Conservation (phyloP, 2,113 vertebrate genomes). For the Microtus pennsylvanicus region DNA sequence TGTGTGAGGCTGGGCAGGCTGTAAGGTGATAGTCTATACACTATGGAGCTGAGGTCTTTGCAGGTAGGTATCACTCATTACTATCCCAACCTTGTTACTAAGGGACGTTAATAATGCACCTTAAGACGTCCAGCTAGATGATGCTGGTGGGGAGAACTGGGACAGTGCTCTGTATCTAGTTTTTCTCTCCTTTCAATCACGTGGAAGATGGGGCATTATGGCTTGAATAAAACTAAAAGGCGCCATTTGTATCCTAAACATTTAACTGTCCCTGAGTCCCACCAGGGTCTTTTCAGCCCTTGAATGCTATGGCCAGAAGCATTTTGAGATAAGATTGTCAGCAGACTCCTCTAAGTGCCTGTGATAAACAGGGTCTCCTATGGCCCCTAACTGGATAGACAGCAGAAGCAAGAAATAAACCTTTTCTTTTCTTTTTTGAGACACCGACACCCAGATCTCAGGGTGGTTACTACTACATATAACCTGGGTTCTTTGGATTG, state of each 20-base stretch:
- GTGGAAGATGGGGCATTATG: neutral
- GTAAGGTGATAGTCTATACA: neutral
- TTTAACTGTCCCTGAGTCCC: neutral
- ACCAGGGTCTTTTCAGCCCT: neutral
- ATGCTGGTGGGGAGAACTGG: too few species aligned
- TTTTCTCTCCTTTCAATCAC: neutral
- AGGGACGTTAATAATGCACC: neutral
- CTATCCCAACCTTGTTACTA: neutral
- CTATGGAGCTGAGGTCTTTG: neutral
- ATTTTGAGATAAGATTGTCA: neutral
- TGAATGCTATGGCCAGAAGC: neutral
- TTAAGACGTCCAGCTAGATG: neutral
- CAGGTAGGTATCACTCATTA: neutral
- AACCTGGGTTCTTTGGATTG: neutral
- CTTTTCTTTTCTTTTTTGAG: neutral
- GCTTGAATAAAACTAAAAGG: constrained; percentile 18
- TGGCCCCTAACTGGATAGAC: neutral
- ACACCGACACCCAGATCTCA: neutral
- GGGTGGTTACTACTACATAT: neutral
- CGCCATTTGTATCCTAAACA: neutral
- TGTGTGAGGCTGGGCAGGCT: neutral
- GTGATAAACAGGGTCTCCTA: neutral
- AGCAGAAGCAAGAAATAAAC: neutral
- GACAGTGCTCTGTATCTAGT: accelerated
- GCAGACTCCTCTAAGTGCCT: neutral